A percentile compares a stretch with the other conserved stretches of the same genome.
phyloP scores from a whole-genome alignment of 53 echinoderm and acorn worm genomes.

The Astropecten irregularis region DNA sequence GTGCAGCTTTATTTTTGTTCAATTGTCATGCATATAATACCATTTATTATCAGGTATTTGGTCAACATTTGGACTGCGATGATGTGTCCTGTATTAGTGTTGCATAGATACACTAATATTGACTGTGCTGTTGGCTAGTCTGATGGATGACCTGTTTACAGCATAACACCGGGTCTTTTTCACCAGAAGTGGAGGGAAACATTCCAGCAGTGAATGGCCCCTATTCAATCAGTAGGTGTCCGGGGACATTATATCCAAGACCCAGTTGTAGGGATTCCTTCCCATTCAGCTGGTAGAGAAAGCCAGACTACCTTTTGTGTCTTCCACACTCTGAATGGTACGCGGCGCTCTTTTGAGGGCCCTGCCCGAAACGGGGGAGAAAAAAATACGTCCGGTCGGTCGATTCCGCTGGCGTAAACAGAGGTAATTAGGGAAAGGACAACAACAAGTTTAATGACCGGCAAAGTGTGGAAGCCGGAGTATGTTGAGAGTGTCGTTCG shows the following conservation, averaged over 20 bases:
- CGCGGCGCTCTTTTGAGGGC: slow-evolving; percentile 15
- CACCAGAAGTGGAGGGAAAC: slow-evolving; percentile 16
- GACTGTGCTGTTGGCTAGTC: slow-evolving; percentile 13
- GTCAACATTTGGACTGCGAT: too few species aligned
- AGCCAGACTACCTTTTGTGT: slow-evolving; percentile 41
- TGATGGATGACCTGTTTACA: slow-evolving; percentile 53
- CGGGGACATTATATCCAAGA: not conserved
- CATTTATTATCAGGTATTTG: too few species aligned
- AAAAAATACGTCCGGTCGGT: slow-evolving; percentile 12
- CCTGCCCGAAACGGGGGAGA: too few species aligned
- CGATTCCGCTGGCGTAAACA: slow-evolving; percentile 25
- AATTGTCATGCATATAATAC: too few species aligned
- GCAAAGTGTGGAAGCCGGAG: slow-evolving; percentile 30
- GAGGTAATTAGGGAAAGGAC: slow-evolving; percentile 22
- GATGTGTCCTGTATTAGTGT: too few species aligned
- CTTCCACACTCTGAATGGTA: slow-evolving; percentile 20
- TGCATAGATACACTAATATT: slow-evolving; percentile 35
- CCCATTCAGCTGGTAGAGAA: too few species aligned
- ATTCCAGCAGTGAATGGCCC: slow-evolving; percentile 28
- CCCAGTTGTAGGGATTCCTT: slow-evolving; percentile 36
- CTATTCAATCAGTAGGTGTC: slow-evolving; percentile 11
- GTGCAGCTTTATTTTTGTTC: too few species aligned
- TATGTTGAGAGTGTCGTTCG: not conserved
- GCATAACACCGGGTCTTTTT: not conserved
- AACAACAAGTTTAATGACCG: slow-evolving; percentile 46